Evolutionary conservation across 1,140 invertebrate genomes (phyloP).

Genomic region (Zaprionus tsacasi): DNA sequence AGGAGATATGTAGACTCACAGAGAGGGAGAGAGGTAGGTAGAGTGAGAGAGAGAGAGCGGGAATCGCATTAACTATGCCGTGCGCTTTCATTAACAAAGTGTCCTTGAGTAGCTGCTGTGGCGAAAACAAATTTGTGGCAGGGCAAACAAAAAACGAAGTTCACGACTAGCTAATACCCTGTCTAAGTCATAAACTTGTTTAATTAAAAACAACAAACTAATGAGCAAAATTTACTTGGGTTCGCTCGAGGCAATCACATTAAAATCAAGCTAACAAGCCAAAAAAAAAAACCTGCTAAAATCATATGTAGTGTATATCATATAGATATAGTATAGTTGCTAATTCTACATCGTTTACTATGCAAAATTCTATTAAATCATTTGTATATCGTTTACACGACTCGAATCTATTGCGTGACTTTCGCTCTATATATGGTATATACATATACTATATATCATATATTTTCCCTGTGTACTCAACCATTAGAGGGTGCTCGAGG

Average conservation of each 20-base stretch:
- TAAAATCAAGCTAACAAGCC: neutral
- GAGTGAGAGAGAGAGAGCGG: neutral
- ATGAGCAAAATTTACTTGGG: neutral
- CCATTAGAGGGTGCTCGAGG: conserved; percentile 27
- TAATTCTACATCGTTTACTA: neutral
- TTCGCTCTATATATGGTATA: neutral
- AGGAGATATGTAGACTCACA: neutral
- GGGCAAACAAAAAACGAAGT: neutral
- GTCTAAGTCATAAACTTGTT: neutral
- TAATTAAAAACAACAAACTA: neutral
- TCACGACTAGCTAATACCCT: conserved; percentile 2
- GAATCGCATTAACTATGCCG: conserved; percentile 33
- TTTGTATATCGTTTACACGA: conserved; percentile 16
- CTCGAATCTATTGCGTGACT: conserved; percentile 43
- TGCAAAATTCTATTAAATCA: neutral
- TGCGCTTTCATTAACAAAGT: conserved; percentile 40
- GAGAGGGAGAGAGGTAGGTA: neutral
- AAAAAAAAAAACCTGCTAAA: too few species aligned
- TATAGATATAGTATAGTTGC: neutral
- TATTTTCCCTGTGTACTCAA: conserved; percentile 10
- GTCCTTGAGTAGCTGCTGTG: conserved; percentile 34
- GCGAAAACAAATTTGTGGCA: conserved; percentile 12
- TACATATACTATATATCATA: neutral
- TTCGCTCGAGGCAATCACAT: neutral
- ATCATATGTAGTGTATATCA: neutral